Evolutionary conservation across 2,797 vertebrate genomes (phyloP).

Genomic region (Acanthopagrus latus): DNA sequence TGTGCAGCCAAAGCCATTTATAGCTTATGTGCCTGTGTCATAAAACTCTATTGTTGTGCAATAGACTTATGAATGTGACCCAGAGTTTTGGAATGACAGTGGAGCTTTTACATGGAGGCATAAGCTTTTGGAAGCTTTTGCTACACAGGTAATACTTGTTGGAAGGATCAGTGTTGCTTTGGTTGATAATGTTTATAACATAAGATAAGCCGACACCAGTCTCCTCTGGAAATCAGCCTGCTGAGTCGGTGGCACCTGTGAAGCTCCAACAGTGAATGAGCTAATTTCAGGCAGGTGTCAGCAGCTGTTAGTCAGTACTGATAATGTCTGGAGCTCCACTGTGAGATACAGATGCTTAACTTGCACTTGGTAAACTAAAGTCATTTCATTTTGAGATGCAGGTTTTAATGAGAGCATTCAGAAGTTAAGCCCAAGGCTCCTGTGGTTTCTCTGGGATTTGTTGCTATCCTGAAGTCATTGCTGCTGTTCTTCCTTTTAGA

Average conservation of each 20-base stretch:
- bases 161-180: neutral
- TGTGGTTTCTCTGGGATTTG: neutral
- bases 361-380: too few species aligned
- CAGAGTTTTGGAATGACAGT: neutral
- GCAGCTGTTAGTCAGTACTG: slow-evolving; percentile 6
- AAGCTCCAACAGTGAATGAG: neutral
- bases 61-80: neutral
- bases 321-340: neutral
- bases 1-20: neutral
- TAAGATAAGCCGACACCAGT: neutral
- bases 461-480: neutral
- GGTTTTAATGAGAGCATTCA: neutral
- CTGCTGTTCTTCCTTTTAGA: neutral
- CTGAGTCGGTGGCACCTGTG: slow-evolving; percentile 1
- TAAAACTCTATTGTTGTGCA: neutral
- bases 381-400: neutral
- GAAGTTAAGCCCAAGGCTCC: neutral
- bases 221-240: slow-evolving; percentile 5
- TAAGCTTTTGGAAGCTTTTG: neutral
- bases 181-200: neutral
- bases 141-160: neutral
- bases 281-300: slow-evolving; percentile 1
- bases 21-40: neutral
- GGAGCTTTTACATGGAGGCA: too few species aligned
- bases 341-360: neutral